Conservation (phyloP, 1,140 invertebrate species). For the Zaprionus camerounensis region DNA sequence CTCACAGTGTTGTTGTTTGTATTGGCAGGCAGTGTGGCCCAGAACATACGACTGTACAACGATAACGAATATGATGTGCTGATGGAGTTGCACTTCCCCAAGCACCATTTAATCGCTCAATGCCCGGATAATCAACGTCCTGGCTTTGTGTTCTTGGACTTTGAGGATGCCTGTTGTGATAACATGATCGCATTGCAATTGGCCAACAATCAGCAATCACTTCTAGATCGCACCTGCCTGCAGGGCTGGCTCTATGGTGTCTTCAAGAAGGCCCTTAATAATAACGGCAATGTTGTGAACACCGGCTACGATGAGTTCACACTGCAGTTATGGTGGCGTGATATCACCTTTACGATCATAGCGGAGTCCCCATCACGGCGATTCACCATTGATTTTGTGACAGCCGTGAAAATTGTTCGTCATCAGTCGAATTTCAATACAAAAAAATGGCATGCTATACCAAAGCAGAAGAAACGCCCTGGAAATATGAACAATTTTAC, state of each 20-base stretch:
- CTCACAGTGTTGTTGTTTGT: neutral
- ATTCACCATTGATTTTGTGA: slow-evolving; percentile 63
- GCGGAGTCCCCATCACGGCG: slow-evolving; percentile 9
- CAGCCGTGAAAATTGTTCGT: slow-evolving; percentile 45
- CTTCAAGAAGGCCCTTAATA: slow-evolving; percentile 18
- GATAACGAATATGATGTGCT: slow-evolving; percentile 57
- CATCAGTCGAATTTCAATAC: neutral
- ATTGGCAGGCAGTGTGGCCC: slow-evolving; percentile 46
- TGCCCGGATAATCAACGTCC: slow-evolving; percentile 37
- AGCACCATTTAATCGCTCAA: slow-evolving; percentile 26
- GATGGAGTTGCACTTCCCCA: slow-evolving; percentile 50
- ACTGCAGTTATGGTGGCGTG: slow-evolving; percentile 29
- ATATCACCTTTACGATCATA: slow-evolving; percentile 44
- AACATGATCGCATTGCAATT: slow-evolving; percentile 11
- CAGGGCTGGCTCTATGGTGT: slow-evolving; percentile 47
- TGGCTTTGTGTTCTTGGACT: slow-evolving; percentile 54
- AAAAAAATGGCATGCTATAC: slow-evolving; percentile 38
- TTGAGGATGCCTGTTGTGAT: slow-evolving; percentile 9
- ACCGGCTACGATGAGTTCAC: neutral
- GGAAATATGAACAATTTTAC: slow-evolving; percentile 28
- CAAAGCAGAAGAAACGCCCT: slow-evolving; percentile 19
- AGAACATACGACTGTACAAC: slow-evolving; percentile 38
- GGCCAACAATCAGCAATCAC: slow-evolving; percentile 21
- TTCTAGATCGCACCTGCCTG: slow-evolving; percentile 27
- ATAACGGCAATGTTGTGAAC: neutral